Conservation (phyloP, 2,888 invertebrate species). For the Oligia latruncula region DNA sequence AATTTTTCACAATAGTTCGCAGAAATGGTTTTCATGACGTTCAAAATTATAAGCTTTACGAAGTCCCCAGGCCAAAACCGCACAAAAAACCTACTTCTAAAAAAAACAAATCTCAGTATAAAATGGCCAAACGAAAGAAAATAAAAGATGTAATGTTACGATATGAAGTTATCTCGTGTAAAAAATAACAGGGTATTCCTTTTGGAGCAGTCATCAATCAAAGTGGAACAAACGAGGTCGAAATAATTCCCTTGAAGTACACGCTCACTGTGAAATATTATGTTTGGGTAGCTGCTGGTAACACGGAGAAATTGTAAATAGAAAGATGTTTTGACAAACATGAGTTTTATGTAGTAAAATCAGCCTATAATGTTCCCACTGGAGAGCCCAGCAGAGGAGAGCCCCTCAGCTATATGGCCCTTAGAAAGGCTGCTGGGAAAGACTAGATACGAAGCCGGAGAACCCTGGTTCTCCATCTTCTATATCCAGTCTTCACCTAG, state of each 20-base stretch:
- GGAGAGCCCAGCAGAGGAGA: too few relatives aligned
- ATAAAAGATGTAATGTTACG: slow-evolving; percentile 60
- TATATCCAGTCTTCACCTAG: too few relatives aligned
- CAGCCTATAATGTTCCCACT: too few relatives aligned
- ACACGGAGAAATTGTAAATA: slow-evolving; percentile 53
- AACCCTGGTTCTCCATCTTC: too few relatives aligned
- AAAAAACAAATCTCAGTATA: slow-evolving; percentile 50
- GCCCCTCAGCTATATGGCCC: too few relatives aligned
- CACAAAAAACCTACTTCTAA: slow-evolving; percentile 5
- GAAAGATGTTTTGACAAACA: slow-evolving; percentile 47
- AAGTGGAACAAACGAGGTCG: slow-evolving; percentile 67
- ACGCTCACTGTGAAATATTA: slow-evolving; percentile 65
- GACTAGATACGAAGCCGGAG: too few relatives aligned
- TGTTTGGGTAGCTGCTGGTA: slow-evolving; percentile 59
- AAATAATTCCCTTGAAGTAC: slow-evolving; percentile 68
- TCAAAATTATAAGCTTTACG: neutral
- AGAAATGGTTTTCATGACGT: neutral
- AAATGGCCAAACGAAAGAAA: slow-evolving; percentile 47
- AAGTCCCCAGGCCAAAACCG: neutral
- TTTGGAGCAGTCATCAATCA: slow-evolving; percentile 70
- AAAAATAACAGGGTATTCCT: slow-evolving; percentile 62
- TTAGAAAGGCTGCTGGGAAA: too few relatives aligned
- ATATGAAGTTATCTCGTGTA: slow-evolving; percentile 66
- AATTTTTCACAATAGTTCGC: neutral
- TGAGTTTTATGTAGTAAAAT: neutral